Evolutionary conservation across 2,113 vertebrate genomes (phyloP).

Genomic region (Pollachius pollachius): DNA sequence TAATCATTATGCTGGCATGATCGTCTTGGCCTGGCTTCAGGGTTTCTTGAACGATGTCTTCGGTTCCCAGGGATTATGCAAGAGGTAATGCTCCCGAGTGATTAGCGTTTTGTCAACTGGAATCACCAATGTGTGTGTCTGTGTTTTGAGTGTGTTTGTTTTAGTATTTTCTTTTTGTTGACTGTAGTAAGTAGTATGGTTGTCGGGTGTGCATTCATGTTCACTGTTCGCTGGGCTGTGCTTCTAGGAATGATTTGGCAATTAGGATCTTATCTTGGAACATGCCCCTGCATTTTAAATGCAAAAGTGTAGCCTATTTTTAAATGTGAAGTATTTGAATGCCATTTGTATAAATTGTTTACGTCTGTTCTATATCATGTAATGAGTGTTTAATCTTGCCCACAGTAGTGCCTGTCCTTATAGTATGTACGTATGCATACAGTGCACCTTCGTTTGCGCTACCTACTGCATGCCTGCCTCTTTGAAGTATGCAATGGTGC

Average conservation of each 20-base stretch:
- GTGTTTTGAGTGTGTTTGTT: background rate
- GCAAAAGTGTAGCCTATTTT: too few relatives aligned
- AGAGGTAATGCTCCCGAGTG: conserved; percentile 25
- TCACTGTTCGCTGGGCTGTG: conserved; percentile 8
- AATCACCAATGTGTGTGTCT: conserved; percentile 24
- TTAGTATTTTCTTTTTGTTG: conserved; percentile 29
- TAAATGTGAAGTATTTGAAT: conserved; percentile 28
- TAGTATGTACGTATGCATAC: background rate
- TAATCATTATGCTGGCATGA: conserved; percentile 45
- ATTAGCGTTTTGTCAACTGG: conserved; percentile 17
- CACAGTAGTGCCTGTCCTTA: background rate
- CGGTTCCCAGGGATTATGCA: conserved; percentile 23
- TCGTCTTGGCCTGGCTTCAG: conserved; percentile 55
- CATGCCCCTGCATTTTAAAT: too few relatives aligned
- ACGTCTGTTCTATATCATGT: too few relatives aligned
- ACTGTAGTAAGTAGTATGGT: conserved; percentile 18
- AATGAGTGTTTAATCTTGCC: too few relatives aligned
- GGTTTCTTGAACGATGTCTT: conserved; percentile 43
- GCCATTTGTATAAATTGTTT: background rate
- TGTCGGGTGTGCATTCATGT: conserved; percentile 31
- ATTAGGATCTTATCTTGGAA: background rate
- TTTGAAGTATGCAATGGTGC: conserved; percentile 11
- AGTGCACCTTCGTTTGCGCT: conserved; percentile 36
- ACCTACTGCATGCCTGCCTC: conserved; percentile 52
- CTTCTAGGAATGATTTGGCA: conserved; percentile 25